Percentiles rank a stretch among this genome's conserved stretches.
Evolutionary conservation across 2,797 vertebrate species (phyloP).

Genomic region (Periparus ater): DNA sequence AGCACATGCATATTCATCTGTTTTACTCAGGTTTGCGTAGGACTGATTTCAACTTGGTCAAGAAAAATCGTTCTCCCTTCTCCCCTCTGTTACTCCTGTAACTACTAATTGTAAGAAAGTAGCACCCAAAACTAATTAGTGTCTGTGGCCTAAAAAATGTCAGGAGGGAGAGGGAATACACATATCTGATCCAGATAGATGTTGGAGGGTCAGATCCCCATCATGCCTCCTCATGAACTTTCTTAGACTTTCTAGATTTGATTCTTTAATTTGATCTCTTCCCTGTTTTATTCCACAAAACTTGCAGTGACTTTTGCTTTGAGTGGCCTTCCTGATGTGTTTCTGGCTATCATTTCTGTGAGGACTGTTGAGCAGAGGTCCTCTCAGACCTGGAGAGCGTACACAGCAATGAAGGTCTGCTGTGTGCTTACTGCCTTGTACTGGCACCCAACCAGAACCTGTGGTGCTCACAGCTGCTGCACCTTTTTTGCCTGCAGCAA

Average conservation of each 20-base stretch:
- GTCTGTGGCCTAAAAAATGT: not conserved
- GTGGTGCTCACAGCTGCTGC: slow-evolving; percentile 62
- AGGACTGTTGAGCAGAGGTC: not conserved
- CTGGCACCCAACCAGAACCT: slow-evolving; percentile 60
- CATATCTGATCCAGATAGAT: too few relatives aligned
- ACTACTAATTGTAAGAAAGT: not conserved
- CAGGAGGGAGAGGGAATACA: not conserved
- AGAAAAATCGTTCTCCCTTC: not conserved
- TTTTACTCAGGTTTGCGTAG: not conserved
- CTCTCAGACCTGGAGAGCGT: not conserved
- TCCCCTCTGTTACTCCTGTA: not conserved
- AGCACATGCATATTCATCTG: slow-evolving; percentile 7
- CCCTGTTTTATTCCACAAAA: not conserved
- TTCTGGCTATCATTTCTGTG: not conserved
- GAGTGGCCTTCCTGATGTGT: not conserved
- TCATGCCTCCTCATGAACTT: not conserved
- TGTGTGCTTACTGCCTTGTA: not conserved
- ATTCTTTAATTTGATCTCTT: not conserved
- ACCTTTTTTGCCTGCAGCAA: slow-evolving; percentile 61
- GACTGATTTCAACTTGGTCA: not conserved
- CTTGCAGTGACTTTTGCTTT: not conserved
- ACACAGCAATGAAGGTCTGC: not conserved
- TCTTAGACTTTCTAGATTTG: not conserved
- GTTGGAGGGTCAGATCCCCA: not conserved
- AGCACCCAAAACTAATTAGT: not conserved